These are phyloP conservation scores for Stomatorhinus walkeri DNA, from an alignment of 2,797 vertebrate species.

Conservation along the genomic window DNA sequence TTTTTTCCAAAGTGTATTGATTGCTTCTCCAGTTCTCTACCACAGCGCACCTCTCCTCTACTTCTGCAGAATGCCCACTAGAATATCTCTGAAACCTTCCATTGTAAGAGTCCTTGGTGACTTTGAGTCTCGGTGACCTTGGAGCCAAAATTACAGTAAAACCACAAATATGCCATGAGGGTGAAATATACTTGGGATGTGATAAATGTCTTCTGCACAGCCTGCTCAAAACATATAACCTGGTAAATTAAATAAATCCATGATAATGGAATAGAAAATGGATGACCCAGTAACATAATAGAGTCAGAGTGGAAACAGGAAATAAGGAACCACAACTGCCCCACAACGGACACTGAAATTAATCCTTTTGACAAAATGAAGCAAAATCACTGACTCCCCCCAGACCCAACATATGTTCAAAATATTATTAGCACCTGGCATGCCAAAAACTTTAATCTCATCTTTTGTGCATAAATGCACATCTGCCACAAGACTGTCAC, in stretches of 20 bases:
- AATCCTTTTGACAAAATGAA: slow-evolving; percentile 1
- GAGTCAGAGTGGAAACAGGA: neutral
- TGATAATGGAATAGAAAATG: neutral
- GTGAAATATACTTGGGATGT: neutral
- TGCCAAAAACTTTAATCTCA: slow-evolving; percentile 1
- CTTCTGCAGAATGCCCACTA: neutral
- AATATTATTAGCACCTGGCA: neutral
- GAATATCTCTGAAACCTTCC: neutral
- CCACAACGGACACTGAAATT: neutral
- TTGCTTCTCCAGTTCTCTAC: neutral
- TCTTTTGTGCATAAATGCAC: slow-evolving; percentile 1
- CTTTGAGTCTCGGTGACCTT: neutral
- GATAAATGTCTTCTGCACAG: neutral
- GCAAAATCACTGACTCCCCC: neutral
- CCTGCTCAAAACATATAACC: neutral
- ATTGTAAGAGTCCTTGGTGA: neutral
- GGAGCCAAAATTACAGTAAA: neutral
- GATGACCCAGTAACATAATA: neutral
- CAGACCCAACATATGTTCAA: slow-evolving; percentile 3
- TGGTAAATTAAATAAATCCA: neutral
- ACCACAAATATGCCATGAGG: neutral
- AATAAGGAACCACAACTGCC: neutral
- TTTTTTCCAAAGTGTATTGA: neutral
- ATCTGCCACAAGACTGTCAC: neutral
- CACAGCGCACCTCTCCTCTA: neutral